Conservation (phyloP, 1,140 invertebrate genomes). For the Bacillus rossius region DNA sequence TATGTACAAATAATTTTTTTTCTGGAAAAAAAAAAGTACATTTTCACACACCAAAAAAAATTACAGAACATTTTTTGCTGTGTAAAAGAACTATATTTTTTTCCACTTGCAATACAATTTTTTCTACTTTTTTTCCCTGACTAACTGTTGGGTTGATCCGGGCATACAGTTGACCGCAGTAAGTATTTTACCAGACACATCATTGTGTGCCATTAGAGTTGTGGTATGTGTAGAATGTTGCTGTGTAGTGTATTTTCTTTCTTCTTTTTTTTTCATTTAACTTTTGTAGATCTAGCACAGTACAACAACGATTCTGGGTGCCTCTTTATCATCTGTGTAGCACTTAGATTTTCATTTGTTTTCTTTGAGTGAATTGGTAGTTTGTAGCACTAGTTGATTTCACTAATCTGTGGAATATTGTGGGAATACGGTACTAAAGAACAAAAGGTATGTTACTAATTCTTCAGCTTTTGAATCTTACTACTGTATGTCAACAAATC, state of each 20-base stretch:
- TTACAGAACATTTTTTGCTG: conserved; percentile 16
- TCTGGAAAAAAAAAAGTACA: background rate
- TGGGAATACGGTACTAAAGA: too few species aligned
- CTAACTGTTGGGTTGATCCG: conserved; percentile 23
- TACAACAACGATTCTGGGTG: conserved; percentile 14
- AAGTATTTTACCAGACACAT: conserved; percentile 25
- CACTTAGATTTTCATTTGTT: background rate
- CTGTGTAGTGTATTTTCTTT: background rate
- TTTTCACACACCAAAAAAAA: conserved; percentile 8
- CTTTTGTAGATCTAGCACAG: background rate
- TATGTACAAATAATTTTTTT: too few species aligned
- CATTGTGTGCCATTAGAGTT: conserved; percentile 30
- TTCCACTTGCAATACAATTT: conserved; percentile 23
- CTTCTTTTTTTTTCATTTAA: background rate
- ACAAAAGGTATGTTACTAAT: background rate
- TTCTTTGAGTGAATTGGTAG: background rate
- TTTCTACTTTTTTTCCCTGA: conserved; percentile 24
- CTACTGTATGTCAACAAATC: conserved; percentile 20
- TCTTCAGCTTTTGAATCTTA: conserved; percentile 8
- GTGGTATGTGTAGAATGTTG: conserved; percentile 8
- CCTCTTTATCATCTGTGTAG: conserved; percentile 21
- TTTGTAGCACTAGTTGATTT: conserved; percentile 1
- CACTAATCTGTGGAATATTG: background rate
- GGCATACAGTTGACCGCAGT: conserved; percentile 21
- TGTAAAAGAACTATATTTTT: conserved; percentile 17